These are phyloP conservation scores for Nibea coibor DNA, from an alignment of 2,113 vertebrate genomes.

Conservation along the genomic window DNA sequence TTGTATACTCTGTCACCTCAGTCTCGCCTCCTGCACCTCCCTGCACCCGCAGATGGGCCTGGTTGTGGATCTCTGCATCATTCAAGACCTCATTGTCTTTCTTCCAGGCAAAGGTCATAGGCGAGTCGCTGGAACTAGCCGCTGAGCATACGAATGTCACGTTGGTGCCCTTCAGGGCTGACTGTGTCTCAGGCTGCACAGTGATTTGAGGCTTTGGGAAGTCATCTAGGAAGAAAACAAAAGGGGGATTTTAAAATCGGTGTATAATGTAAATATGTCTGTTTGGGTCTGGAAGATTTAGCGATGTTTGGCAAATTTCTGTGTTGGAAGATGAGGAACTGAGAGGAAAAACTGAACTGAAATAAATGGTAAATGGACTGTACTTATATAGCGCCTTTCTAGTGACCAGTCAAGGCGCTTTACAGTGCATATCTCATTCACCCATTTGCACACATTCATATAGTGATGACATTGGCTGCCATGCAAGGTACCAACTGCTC, in stretches of 20 bases:
- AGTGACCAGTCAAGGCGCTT: no score
- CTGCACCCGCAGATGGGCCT: constrained; percentile 90
- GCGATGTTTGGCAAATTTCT: neutral
- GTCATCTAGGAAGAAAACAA: constrained; percentile 85
- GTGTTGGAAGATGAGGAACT: neutral
- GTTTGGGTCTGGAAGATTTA: neutral
- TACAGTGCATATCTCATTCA: no score
- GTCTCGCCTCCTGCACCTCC: constrained; percentile 76
- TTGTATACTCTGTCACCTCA: constrained; percentile 95
- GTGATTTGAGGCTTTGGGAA: constrained; percentile 98
- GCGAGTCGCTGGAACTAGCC: constrained; percentile 97
- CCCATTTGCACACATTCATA: no score
- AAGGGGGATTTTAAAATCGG: neutral
- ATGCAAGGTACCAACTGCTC: no score
- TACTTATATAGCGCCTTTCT: no score
- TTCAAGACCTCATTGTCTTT: constrained; percentile 94
- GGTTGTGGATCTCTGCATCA: constrained; percentile 93
- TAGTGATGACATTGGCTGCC: no score
- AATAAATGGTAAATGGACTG: neutral
- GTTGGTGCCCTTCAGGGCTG: constrained; percentile 93
- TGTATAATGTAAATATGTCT: neutral
- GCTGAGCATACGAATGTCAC: constrained; percentile 95
- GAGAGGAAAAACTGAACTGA: neutral
- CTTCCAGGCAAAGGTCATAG: constrained; percentile 98
- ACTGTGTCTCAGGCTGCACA: constrained; percentile 95